Percentiles rank a stretch among this genome's conserved stretches.
These are phyloP conservation scores for Alligator mississippiensis DNA, from an alignment of 2,113 vertebrate species.

Conservation along the genomic window DNA sequence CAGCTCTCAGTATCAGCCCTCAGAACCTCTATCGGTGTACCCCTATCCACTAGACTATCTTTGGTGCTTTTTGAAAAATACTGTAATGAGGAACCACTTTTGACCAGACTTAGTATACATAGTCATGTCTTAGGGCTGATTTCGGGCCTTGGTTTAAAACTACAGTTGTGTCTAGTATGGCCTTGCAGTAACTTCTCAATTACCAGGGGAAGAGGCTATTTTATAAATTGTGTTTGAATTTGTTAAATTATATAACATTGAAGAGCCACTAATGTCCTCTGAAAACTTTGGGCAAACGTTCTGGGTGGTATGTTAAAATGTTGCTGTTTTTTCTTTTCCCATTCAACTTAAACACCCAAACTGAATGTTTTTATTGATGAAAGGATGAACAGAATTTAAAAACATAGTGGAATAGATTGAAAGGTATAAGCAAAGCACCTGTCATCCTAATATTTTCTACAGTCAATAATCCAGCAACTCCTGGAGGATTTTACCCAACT, in stretches of 20 bases:
- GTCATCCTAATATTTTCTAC: not conserved
- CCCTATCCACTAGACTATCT: not conserved
- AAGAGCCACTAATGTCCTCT: not conserved
- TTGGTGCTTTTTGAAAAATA: not conserved
- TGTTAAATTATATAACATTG: not conserved
- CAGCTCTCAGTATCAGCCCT: no score
- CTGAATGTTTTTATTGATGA: not conserved
- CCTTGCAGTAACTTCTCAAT: not conserved
- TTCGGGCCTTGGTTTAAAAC: not conserved
- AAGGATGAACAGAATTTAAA: not conserved
- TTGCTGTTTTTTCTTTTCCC: not conserved
- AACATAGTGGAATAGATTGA: not conserved
- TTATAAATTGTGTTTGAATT: not conserved
- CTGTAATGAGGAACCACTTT: not conserved
- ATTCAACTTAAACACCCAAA: slow-evolving; percentile 3
- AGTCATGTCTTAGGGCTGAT: not conserved
- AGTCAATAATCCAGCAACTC: not conserved
- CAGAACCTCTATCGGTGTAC: no score
- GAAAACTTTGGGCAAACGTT: not conserved
- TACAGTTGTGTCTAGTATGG: not conserved
- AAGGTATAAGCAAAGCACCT: not conserved
- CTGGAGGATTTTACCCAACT: not conserved
- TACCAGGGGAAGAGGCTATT: not conserved
- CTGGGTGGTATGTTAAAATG: not conserved
- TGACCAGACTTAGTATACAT: not conserved